phyloP scores from a whole-genome alignment of 2,113 vertebrate species.

The Cyanistes caeruleus region DNA sequence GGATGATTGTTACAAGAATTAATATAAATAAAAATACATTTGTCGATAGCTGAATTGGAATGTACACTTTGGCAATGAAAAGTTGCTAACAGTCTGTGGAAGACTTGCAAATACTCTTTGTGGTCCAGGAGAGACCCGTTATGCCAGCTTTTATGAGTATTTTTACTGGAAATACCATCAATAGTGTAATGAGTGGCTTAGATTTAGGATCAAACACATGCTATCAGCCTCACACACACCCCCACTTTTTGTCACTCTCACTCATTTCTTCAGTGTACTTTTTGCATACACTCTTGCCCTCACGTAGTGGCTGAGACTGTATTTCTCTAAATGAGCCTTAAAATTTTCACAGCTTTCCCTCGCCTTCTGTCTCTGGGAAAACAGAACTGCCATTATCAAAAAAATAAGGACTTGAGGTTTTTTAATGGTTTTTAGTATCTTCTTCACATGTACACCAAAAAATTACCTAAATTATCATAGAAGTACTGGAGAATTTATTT shows the following conservation, averaged over 20 bases:
- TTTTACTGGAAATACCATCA: background rate
- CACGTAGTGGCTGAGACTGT: accelerated
- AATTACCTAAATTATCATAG: background rate
- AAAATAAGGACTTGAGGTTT: background rate
- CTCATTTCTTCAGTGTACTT: background rate
- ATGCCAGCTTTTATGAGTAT: background rate
- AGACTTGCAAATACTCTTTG: background rate
- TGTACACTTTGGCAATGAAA: background rate
- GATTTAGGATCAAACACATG: background rate
- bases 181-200: background rate
- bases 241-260: background rate
- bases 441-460: background rate
- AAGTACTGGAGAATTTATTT: background rate
- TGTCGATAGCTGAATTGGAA: background rate
- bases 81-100: background rate
- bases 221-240: background rate
- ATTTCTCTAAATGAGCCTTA: background rate
- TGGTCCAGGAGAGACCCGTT: background rate
- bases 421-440: background rate
- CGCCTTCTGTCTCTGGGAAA: background rate
- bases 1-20: background rate
- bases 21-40: background rate
- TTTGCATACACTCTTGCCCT: background rate
- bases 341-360: background rate
- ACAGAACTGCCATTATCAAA: background rate